phyloP scores from a whole-genome alignment of 2,797 vertebrate species.

The Xenops minutus region DNA sequence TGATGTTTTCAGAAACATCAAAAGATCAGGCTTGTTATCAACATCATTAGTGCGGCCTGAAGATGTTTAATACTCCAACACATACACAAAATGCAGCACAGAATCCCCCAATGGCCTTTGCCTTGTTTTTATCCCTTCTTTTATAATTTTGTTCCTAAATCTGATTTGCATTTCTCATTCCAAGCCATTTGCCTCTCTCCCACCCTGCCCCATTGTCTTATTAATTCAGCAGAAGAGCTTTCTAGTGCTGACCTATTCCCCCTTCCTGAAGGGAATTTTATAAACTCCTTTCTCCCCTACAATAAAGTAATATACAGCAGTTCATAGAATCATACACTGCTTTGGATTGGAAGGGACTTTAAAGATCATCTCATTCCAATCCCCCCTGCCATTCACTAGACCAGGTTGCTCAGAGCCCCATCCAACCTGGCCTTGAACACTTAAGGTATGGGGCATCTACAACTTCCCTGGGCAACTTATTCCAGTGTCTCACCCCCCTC shows the following conservation, averaged over 20 bases:
- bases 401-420: not conserved
- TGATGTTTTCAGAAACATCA: constrained; percentile 67
- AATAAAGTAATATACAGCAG: not conserved
- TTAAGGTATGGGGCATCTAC: not conserved
- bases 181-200: not conserved
- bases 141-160: constrained; percentile 22
- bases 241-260: not conserved
- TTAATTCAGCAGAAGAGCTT: not conserved
- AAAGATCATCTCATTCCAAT: not conserved
- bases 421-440: not conserved
- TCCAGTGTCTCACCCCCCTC: not conserved
- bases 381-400: not conserved
- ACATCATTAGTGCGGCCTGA: constrained; percentile 43
- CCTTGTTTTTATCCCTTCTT: constrained; percentile 41
- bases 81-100: constrained; percentile 14
- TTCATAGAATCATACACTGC: not conserved
- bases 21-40: constrained; percentile 61
- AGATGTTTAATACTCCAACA: constrained; percentile 43
- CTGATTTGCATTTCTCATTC: constrained; percentile 34
- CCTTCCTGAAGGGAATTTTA: not conserved
- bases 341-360: not conserved
- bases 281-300: not conserved
- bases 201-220: not conserved
- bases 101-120: constrained; percentile 25
- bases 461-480: not conserved